Evolutionary conservation across 2,888 invertebrate species (phyloP).

Genomic region (Lycocerus yunnanus): DNA sequence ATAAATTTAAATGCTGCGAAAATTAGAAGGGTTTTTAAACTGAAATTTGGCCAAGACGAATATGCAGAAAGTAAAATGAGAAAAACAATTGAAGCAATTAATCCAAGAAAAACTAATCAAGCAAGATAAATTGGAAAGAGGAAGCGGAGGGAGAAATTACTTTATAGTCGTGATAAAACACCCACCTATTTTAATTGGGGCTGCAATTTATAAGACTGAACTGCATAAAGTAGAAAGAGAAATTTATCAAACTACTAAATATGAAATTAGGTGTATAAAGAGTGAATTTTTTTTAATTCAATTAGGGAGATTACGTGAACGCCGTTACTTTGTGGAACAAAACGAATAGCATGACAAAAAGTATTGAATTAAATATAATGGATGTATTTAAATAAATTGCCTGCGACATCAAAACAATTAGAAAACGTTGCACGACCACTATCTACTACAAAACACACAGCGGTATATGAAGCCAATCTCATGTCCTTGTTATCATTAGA

Average conservation of each 20-base stretch:
- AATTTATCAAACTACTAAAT: slow-evolving; percentile 28
- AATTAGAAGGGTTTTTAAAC: slow-evolving; percentile 30
- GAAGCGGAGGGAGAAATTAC: slow-evolving; percentile 53
- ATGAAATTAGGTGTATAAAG: slow-evolving; percentile 8
- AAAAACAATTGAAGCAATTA: slow-evolving; percentile 59
- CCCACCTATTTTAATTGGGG: slow-evolving; percentile 55
- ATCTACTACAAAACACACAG: slow-evolving; percentile 25
- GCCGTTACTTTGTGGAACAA: background rate
- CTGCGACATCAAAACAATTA: slow-evolving; percentile 8
- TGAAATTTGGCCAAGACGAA: slow-evolving; percentile 54
- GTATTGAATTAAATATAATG: background rate
- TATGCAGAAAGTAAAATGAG: slow-evolving; percentile 55
- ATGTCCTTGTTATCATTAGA: slow-evolving; percentile 30
- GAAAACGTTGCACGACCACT: slow-evolving; percentile 14
- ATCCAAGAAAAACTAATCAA: slow-evolving; percentile 59
- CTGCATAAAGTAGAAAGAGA: slow-evolving; percentile 26
- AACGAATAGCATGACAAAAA: background rate
- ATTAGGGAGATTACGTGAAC: background rate
- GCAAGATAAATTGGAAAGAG: slow-evolving; percentile 55
- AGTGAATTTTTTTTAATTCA: slow-evolving; percentile 1
- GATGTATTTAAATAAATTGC: background rate
- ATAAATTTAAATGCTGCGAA: slow-evolving; percentile 1
- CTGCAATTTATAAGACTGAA: slow-evolving; percentile 51
- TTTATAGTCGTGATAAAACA: slow-evolving; percentile 57
- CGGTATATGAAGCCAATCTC: slow-evolving; percentile 30